Percentiles rank a stretch among this genome's conserved stretches.
phyloP scores from a whole-genome alignment of 2,888 invertebrate genomes.

The Polia nebulosa region DNA sequence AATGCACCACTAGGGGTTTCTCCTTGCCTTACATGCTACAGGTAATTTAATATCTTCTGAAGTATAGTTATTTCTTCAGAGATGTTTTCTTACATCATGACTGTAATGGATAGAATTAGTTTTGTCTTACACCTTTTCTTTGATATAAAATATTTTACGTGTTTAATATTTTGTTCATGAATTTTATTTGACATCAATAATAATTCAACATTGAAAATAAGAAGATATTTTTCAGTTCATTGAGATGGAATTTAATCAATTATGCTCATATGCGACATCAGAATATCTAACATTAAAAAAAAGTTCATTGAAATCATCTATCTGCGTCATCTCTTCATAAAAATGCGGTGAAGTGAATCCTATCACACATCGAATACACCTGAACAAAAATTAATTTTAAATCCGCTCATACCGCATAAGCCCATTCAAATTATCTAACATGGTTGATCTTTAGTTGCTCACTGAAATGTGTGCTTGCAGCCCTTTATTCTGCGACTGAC shows the following conservation, averaged over 20 bases:
- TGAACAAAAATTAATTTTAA: slow-evolving; percentile 74
- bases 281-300: background rate
- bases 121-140: slow-evolving; percentile 24
- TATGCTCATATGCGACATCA: background rate
- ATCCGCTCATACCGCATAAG: slow-evolving; percentile 79
- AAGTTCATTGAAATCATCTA: slow-evolving; percentile 1
- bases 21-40: slow-evolving; percentile 47
- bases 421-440: slow-evolving; percentile 86
- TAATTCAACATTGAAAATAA: background rate
- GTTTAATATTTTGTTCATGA: slow-evolving; percentile 3
- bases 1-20: slow-evolving; percentile 57
- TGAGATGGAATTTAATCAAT: slow-evolving; percentile 7
- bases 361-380: slow-evolving; percentile 27
- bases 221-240: background rate
- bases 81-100: slow-evolving; percentile 39
- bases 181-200: slow-evolving; percentile 14
- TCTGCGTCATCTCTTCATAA: slow-evolving; percentile 17
- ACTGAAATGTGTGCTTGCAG: slow-evolving; percentile 84
- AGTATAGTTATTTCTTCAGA: slow-evolving; percentile 37
- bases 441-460: slow-evolving; percentile 87
- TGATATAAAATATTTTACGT: background rate
- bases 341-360: slow-evolving; percentile 29
- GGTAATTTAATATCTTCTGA: slow-evolving; percentile 61
- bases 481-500: slow-evolving; percentile 82
- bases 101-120: slow-evolving; percentile 36